These are phyloP conservation scores for Xestia ashworthii DNA, from an alignment of 2,888 invertebrate genomes.

Conservation along the genomic window DNA sequence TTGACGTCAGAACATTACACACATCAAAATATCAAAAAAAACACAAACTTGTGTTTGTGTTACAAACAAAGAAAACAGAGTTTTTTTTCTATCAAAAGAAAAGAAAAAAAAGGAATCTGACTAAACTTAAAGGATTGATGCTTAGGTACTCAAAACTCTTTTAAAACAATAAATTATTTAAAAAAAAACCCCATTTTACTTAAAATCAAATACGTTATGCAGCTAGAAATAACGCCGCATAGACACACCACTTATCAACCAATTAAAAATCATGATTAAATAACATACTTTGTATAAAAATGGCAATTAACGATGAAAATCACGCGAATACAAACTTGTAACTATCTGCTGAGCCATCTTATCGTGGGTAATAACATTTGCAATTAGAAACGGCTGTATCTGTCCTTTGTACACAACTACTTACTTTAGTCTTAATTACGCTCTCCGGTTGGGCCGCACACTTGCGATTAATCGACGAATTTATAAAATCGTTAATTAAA, in stretches of 20 bases:
- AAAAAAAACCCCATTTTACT: not conserved
- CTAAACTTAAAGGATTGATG: not conserved
- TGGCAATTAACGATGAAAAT: slow-evolving; percentile 49
- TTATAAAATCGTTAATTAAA: slow-evolving; percentile 15
- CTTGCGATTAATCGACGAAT: slow-evolving; percentile 29
- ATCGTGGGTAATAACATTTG: slow-evolving; percentile 63
- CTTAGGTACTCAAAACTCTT: not conserved
- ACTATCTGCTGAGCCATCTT: slow-evolving; percentile 34
- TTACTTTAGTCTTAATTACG: slow-evolving; percentile 63
- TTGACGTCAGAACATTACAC: too few relatives aligned
- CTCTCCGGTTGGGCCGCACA: slow-evolving; percentile 27
- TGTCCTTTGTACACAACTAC: slow-evolving; percentile 55
- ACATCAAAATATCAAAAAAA: too few relatives aligned
- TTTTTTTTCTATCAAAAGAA: too few relatives aligned
- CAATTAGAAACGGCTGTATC: slow-evolving; percentile 70
- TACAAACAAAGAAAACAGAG: too few relatives aligned
- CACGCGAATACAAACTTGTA: slow-evolving; percentile 48
- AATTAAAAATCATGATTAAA: slow-evolving; percentile 47
- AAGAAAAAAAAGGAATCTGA: not conserved
- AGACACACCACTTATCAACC: slow-evolving; percentile 15
- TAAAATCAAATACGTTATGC: not conserved
- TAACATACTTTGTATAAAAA: slow-evolving; percentile 30
- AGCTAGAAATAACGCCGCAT: not conserved
- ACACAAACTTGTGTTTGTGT: too few relatives aligned
- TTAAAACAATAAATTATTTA: not conserved